Evolutionary conservation across 2,888 invertebrate genomes (phyloP).

Genomic region (Apomyelois bistriatella): DNA sequence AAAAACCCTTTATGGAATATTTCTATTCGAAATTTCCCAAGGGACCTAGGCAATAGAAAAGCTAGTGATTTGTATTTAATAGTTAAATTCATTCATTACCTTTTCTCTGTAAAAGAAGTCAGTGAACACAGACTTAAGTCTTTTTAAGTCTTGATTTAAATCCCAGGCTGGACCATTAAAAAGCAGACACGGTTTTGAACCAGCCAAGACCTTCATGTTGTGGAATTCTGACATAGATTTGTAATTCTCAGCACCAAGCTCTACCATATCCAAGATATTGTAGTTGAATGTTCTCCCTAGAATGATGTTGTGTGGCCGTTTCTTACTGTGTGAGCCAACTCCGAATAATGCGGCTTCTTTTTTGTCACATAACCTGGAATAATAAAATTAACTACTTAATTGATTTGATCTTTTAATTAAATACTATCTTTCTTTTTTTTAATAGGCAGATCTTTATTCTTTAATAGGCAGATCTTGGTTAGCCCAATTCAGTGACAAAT

Average conservation of each 20-base stretch:
- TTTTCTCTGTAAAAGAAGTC: slow-evolving; percentile 96
- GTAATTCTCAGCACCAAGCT: slow-evolving; percentile 93
- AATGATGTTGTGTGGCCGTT: slow-evolving; percentile 94
- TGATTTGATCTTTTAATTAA: too few relatives aligned
- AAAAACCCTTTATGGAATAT: too few relatives aligned
- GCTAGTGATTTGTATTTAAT: too few relatives aligned
- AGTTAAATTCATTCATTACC: slow-evolving; percentile 24
- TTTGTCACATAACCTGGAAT: slow-evolving; percentile 84
- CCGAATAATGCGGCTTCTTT: slow-evolving; percentile 94
- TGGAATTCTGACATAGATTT: slow-evolving; percentile 89
- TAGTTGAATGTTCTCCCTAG: slow-evolving; percentile 94
- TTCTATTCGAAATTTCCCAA: too few relatives aligned
- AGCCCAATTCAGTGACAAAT: too few relatives aligned
- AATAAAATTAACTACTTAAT: background rate
- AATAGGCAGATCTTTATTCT: too few relatives aligned
- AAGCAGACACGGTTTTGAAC: slow-evolving; percentile 93
- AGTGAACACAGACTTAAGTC: slow-evolving; percentile 92
- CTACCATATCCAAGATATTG: slow-evolving; percentile 96
- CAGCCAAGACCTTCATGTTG: slow-evolving; percentile 87
- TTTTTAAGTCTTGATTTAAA: slow-evolving; percentile 86
- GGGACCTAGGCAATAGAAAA: too few relatives aligned
- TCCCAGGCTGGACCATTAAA: slow-evolving; percentile 97
- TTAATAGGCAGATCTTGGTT: too few relatives aligned
- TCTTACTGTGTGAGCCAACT: slow-evolving; percentile 95
- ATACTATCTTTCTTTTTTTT: too few relatives aligned